Evolutionary conservation across 2,888 invertebrate species (phyloP).

Genomic region (Aspidiotus rigidus): DNA sequence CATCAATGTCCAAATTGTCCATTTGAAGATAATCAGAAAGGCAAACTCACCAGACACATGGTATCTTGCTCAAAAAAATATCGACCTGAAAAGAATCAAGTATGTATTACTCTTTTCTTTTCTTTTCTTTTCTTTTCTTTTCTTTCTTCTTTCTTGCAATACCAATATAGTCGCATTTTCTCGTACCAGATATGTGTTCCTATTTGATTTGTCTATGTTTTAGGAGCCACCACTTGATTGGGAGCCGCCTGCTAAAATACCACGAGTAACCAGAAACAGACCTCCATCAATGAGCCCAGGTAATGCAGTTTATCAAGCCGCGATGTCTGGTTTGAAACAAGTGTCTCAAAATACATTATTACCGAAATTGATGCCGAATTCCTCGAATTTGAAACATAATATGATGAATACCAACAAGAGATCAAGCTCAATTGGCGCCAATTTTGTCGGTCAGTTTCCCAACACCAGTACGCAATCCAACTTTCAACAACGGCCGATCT

Average conservation of each 20-base stretch:
- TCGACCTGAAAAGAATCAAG: constrained; percentile 71
- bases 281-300: constrained; percentile 39
- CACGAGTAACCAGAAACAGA: constrained; percentile 52
- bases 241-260: constrained; percentile 90
- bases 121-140: not conserved
- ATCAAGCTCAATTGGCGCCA: constrained; percentile 10
- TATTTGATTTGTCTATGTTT: not conserved
- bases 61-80: constrained; percentile 82
- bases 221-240: constrained; percentile 74
- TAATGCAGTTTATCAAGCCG: constrained; percentile 44
- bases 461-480: constrained; percentile 18
- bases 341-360: constrained; percentile 43
- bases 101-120: constrained; percentile 22
- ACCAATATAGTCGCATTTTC: too few relatives aligned
- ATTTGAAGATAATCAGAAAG: constrained; percentile 87
- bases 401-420: constrained; percentile 37
- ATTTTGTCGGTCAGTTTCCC: constrained; percentile 24
- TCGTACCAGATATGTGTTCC: constrained; percentile 51
- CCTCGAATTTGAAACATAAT: constrained; percentile 37
- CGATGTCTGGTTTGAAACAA: constrained; percentile 38
- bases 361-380: constrained; percentile 45
- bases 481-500: constrained; percentile 27
- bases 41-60: constrained; percentile 77
- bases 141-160: not conserved
- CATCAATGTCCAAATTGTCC: constrained; percentile 90